Evolutionary conservation across 2,113 vertebrate species (phyloP).

Genomic region (Calidris pygmaea): DNA sequence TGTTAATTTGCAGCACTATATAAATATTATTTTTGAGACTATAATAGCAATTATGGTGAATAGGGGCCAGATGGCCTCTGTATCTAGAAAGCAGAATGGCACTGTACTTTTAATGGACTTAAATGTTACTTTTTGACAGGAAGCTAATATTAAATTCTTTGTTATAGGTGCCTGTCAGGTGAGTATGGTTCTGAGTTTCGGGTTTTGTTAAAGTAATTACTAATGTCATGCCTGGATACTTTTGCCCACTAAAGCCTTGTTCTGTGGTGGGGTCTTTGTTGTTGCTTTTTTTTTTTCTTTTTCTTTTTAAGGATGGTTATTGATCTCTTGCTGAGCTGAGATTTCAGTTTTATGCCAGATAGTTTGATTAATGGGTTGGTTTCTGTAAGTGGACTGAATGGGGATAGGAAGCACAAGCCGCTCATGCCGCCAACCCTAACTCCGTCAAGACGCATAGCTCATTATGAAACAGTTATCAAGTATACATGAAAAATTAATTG

Average conservation of each 20-base stretch:
- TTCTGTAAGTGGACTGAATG: slow-evolving; percentile 98
- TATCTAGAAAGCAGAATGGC: slow-evolving; percentile 67
- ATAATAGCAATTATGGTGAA: slow-evolving; percentile 62
- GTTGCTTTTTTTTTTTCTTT: slow-evolving; percentile 38
- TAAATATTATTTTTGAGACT: slow-evolving; percentile 61
- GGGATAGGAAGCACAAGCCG: slow-evolving; percentile 90
- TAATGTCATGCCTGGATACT: slow-evolving; percentile 73
- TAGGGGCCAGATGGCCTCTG: slow-evolving; percentile 59
- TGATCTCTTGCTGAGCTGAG: slow-evolving; percentile 97
- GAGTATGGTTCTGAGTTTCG: slow-evolving; percentile 61
- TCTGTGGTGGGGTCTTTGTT: slow-evolving; percentile 62
- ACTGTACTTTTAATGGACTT: slow-evolving; percentile 67
- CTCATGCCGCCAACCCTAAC: slow-evolving; percentile 84
- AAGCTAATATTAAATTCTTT: slow-evolving; percentile 68
- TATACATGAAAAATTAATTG: slow-evolving; percentile 91
- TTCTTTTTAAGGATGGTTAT: slow-evolving; percentile 84
- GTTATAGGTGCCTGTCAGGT: slow-evolving; percentile 60
- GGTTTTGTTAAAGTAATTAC: slow-evolving; percentile 74
- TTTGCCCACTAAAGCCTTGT: slow-evolving; percentile 71
- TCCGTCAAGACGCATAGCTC: slow-evolving; percentile 85
- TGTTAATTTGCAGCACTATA: slow-evolving; percentile 49
- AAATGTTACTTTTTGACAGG: slow-evolving; percentile 74
- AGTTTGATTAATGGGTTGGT: slow-evolving; percentile 99
- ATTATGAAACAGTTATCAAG: slow-evolving; percentile 93
- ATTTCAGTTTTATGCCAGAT: slow-evolving; percentile 95